phyloP scores from a whole-genome alignment of 2,113 vertebrate genomes.

The Dromiciops gliroides region DNA sequence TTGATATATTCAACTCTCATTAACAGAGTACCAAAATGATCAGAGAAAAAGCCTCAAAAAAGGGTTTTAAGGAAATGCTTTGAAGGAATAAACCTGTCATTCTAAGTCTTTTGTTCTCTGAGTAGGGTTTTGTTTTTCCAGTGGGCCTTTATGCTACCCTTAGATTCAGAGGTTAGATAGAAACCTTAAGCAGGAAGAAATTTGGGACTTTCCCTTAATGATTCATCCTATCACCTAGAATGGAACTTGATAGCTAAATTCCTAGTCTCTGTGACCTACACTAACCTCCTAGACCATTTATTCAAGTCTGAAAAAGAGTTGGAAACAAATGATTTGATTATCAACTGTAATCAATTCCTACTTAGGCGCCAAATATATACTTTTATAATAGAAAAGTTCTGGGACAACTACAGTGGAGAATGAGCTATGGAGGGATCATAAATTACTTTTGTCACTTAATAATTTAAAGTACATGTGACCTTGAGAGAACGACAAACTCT shows the following conservation, averaged over 20 bases:
- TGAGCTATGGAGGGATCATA: too few species aligned
- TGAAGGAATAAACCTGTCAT: neutral
- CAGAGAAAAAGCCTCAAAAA: neutral
- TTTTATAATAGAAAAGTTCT: too few species aligned
- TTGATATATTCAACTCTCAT: neutral
- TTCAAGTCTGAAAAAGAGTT: neutral
- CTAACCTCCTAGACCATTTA: neutral
- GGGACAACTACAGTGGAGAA: too few species aligned
- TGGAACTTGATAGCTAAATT: neutral
- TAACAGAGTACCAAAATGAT: neutral
- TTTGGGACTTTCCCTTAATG: constrained; percentile 35
- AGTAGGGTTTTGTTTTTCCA: neutral
- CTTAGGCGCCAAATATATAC: too few species aligned
- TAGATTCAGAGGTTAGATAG: neutral
- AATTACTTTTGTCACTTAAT: too few species aligned
- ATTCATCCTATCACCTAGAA: constrained; percentile 14
- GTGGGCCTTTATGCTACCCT: neutral
- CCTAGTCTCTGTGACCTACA: neutral
- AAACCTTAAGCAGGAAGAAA: constrained; percentile 10
- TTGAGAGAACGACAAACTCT: too few species aligned
- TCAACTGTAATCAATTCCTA: neutral
- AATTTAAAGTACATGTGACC: too few species aligned
- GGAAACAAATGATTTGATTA: neutral
- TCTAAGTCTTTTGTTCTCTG: neutral
- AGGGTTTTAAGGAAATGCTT: neutral